These are phyloP conservation scores for Sardina pilchardus DNA, from an alignment of 2,113 vertebrate species.

Conservation along the genomic window DNA sequence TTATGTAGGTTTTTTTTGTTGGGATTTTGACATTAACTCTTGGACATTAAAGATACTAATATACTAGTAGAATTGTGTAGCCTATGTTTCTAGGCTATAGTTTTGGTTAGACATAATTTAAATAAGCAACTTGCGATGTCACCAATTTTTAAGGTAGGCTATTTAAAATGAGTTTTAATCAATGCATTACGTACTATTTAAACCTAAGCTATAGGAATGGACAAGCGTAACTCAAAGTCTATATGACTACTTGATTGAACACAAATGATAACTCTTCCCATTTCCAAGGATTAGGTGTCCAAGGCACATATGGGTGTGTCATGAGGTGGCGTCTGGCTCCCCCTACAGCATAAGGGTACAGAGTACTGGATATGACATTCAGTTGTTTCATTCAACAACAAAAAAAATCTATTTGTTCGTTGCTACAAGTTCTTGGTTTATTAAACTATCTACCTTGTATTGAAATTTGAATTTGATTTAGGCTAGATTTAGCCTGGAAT, in stretches of 20 bases:
- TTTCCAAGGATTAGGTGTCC: too few species aligned
- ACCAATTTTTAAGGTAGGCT: too few species aligned
- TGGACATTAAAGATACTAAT: too few species aligned
- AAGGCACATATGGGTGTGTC: neutral
- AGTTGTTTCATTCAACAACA: neutral
- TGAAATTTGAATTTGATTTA: too few species aligned
- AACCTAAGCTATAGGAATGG: too few species aligned
- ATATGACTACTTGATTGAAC: neutral
- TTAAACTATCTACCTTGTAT: neutral
- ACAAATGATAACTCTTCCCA: neutral
- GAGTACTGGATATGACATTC: neutral
- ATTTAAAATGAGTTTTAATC: too few species aligned
- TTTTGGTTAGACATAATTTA: neutral
- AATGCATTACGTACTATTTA: too few species aligned
- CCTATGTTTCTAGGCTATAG: too few species aligned
- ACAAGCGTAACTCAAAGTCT: too few species aligned
- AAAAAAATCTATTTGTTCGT: neutral
- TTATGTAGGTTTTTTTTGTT: neutral
- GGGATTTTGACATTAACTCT: neutral
- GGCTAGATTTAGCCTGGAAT: too few species aligned
- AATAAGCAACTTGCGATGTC: neutral
- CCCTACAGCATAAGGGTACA: neutral
- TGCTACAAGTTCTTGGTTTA: neutral
- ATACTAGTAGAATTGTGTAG: too few species aligned
- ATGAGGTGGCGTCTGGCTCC: slow-evolving; percentile 4